Base-by-base conservation (phyloP, 2,797 vertebrate species). In the Nyctibius grandis region DNA sequence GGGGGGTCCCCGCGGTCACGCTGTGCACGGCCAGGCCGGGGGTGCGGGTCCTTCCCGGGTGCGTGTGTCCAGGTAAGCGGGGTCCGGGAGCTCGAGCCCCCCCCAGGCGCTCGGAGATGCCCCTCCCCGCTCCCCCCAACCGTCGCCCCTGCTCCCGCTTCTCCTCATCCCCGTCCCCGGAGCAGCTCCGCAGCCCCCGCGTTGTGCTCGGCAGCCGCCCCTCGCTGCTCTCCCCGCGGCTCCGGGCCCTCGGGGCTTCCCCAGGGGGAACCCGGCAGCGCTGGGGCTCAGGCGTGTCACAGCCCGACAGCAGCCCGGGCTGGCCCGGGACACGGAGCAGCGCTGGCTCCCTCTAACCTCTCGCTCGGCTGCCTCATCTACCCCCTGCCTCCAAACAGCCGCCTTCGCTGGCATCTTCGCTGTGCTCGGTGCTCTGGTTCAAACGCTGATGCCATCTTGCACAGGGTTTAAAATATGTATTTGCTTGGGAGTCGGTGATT, bases 371-470 rank as follows among this genome's bases (percentile, higher is more conserved):
- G n/a, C 61, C 19, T 44, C 36, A 5, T 21, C 33, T 7, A 4
- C 16, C 45, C 3, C 48, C 47, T 12, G 22, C 64, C 38, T 45
- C 34, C 21, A 5, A 28, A 9, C 54, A 23, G 82, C 73, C 9
- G 3, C 1, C 11, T 18, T 23, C 4, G 6, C 60, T 6, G 6
- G 5, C 34, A 0, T 5, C 69, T 4, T 4, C 1, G 45, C 0
- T 16, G 85, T 15, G 11, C 74, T 19, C 4, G 12, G 3, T 8
- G 28, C 79, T 44, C 69, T 0, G 44, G 19, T 36, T 51, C 36
- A 17, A 40, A 28, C 3, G 11, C 59, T 7, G 5, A 11, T 36
- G 48, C 54, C 60, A 4, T 63, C 88, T 28, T 4, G 21, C 78
- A 63, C 50, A 77, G 61, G 69, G 83, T 51, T 75, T 78, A 53